Conservation (phyloP, 1,140 invertebrate species). For the Contarinia nasturtii region DNA sequence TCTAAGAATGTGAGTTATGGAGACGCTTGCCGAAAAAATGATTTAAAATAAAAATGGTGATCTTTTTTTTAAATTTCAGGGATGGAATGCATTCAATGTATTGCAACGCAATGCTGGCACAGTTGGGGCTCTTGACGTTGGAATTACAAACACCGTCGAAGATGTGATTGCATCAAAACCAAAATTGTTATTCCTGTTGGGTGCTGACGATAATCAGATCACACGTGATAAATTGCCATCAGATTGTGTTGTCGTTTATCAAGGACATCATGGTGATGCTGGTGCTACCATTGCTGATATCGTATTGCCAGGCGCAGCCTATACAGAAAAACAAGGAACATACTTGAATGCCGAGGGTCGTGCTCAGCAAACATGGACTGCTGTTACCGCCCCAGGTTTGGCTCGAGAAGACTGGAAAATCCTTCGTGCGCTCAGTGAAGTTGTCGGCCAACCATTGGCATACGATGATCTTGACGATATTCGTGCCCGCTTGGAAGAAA, state of each 20-base stretch:
- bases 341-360: constrained; percentile 97
- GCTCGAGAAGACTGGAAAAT: constrained; percentile 98
- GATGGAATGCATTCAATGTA: constrained; percentile 71
- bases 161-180: constrained; percentile 42
- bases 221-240: constrained; percentile 56
- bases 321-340: constrained; percentile 92
- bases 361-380: constrained; percentile 79
- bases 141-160: constrained; percentile 67
- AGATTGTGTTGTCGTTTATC: constrained; percentile 82
- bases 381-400: constrained; percentile 83
- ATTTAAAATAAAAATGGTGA: too few species aligned
- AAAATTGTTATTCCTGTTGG: constrained; percentile 75
- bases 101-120: constrained; percentile 81
- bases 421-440: constrained; percentile 51
- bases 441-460: constrained; percentile 56
- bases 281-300: constrained; percentile 87
- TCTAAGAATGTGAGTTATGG: constrained; percentile 24
- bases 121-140: constrained; percentile 90
- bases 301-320: constrained; percentile 90
- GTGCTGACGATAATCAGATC: constrained; percentile 76
- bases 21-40: background rate
- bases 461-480: constrained; percentile 81
- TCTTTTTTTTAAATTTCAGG: constrained; percentile 8
- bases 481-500: constrained; percentile 57
- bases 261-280: constrained; percentile 91